Evolutionary conservation across 2,113 vertebrate genomes (phyloP).

Genomic region (Psittacus erithacus): DNA sequence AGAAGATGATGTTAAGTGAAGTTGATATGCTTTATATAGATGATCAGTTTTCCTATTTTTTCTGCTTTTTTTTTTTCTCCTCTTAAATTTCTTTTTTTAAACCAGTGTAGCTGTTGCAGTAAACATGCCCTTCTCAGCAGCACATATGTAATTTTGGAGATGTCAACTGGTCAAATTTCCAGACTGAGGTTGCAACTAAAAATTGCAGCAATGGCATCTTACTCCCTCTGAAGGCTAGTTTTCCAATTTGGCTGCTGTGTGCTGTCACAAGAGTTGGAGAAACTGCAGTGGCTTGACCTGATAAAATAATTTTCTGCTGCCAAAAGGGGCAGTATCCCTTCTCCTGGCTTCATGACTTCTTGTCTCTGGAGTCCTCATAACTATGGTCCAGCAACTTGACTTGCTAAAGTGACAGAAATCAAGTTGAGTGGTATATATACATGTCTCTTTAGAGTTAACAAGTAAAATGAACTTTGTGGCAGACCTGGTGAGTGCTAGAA

Average conservation of each 20-base stretch:
- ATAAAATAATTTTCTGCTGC: background rate
- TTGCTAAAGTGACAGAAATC: background rate
- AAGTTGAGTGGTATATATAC: background rate
- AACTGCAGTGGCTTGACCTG: background rate
- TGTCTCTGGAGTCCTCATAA: background rate
- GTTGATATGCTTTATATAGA: background rate
- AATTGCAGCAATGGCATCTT: background rate
- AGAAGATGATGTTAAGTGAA: background rate
- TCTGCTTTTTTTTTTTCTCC: background rate
- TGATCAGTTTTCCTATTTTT: background rate
- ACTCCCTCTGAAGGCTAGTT: background rate
- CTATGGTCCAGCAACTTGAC: background rate
- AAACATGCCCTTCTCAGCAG: background rate
- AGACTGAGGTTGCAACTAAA: background rate
- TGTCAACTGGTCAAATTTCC: background rate
- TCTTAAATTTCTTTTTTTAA: background rate
- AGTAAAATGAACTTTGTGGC: background rate
- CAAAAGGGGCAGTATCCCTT: background rate
- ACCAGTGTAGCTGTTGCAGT: background rate
- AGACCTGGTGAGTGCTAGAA: background rate
- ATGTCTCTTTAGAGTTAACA: background rate
- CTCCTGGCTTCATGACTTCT: background rate
- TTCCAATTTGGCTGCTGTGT: background rate
- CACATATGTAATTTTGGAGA: too few relatives aligned
- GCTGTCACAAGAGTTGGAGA: background rate